phyloP scores from a whole-genome alignment of 2,797 vertebrate genomes.

The Pipistrellus nathusii region DNA sequence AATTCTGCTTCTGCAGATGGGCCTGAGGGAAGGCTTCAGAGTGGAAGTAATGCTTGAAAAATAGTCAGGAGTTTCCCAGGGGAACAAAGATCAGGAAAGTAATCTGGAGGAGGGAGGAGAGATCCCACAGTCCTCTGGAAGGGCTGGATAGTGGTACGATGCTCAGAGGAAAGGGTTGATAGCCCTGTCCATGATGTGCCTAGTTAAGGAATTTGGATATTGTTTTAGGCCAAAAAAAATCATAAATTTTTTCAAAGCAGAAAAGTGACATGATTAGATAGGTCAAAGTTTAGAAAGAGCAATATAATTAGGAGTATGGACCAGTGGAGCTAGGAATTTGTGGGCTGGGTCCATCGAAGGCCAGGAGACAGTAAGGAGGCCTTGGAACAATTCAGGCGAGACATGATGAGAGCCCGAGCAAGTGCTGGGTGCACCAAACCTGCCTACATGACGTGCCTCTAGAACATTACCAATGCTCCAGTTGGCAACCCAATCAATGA shows the following conservation, averaged over 20 bases:
- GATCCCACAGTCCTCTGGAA: too few species aligned
- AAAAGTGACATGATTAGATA: not conserved
- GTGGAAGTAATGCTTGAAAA: not conserved
- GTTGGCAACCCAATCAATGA: not conserved
- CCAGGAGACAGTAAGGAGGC: not conserved
- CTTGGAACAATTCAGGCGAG: not conserved
- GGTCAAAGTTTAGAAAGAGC: not conserved
- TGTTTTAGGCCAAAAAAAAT: constrained; percentile 1
- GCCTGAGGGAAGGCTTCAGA: not conserved
- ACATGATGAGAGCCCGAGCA: not conserved
- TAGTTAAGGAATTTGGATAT: not conserved
- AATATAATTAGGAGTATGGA: not conserved
- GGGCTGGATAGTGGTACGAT: not conserved
- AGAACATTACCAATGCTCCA: not conserved
- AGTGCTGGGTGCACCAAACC: not conserved
- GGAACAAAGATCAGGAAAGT: not conserved
- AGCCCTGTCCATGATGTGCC: not conserved
- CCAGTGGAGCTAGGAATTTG: not conserved
- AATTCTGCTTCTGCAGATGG: not conserved
- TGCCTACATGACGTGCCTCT: rapidly evolving
- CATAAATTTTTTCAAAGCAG: not conserved
- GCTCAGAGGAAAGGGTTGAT: not conserved
- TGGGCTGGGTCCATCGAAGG: not conserved
- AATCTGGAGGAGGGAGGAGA: not conserved
- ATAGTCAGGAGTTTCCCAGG: not conserved